A percentile compares a stretch with the other conserved stretches of the same genome.
Conservation (phyloP, 2,797 vertebrate species). For the Neoniphon sammara region DNA sequence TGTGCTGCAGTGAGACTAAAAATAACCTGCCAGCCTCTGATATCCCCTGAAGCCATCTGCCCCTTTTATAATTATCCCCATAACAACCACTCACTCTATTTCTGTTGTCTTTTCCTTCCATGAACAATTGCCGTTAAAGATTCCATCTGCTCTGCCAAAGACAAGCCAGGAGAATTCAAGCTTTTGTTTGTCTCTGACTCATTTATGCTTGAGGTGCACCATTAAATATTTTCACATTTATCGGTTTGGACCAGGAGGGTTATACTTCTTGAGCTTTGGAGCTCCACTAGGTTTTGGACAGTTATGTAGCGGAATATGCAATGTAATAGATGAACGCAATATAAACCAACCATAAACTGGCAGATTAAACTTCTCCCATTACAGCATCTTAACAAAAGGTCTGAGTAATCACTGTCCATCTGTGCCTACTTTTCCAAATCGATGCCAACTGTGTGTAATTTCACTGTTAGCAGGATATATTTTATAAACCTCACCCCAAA, state of each 20-base stretch:
- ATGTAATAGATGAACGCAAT: slow-evolving; percentile 7
- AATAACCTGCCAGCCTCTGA: slow-evolving; percentile 72
- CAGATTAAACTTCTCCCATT: slow-evolving; percentile 19
- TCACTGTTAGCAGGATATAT: slow-evolving; percentile 39
- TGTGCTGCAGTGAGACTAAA: slow-evolving; percentile 74
- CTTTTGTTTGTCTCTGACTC: slow-evolving; percentile 20
- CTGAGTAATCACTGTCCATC: slow-evolving; percentile 46
- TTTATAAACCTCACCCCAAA: slow-evolving; percentile 45
- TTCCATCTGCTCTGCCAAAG: slow-evolving; percentile 56
- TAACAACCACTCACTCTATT: slow-evolving; percentile 77
- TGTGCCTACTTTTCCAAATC: slow-evolving; percentile 35
- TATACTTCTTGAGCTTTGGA: background rate
- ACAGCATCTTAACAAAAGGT: slow-evolving; percentile 30
- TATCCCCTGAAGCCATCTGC: slow-evolving; percentile 73
- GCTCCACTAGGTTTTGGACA: background rate
- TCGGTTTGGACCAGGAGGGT: background rate
- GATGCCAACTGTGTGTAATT: slow-evolving; percentile 25
- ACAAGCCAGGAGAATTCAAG: slow-evolving; percentile 14
- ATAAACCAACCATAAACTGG: slow-evolving; percentile 31
- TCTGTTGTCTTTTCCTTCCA: slow-evolving; percentile 61
- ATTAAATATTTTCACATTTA: slow-evolving; percentile 32
- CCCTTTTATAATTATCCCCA: slow-evolving; percentile 77
- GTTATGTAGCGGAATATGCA: slow-evolving; percentile 25
- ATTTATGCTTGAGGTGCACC: slow-evolving; percentile 16
- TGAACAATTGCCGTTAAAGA: slow-evolving; percentile 49